phyloP scores from a whole-genome alignment of 2,113 vertebrate genomes.

The Rostratula benghalensis region DNA sequence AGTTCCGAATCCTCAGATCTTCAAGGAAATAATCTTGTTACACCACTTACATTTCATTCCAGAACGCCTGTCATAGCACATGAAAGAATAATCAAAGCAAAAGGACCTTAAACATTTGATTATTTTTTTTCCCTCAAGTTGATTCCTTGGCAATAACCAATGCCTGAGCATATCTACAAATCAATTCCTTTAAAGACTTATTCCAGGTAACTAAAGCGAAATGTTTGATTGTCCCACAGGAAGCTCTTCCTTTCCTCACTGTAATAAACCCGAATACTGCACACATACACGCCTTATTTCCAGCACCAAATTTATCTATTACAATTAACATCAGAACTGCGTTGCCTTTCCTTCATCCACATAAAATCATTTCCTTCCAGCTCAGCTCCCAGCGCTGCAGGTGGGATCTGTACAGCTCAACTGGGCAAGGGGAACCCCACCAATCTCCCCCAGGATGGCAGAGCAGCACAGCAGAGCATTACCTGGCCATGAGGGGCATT shows the following conservation, averaged over 20 bases:
- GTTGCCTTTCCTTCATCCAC: not conserved
- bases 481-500: not conserved
- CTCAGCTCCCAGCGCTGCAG: not conserved
- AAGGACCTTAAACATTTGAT: not conserved
- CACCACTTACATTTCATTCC: not conserved
- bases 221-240: not conserved
- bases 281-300: not conserved
- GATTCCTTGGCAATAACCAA: not conserved
- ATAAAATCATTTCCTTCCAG: no score
- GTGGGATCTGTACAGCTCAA: not conserved
- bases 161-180: not conserved
- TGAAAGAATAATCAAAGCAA: not conserved
- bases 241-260: not conserved
- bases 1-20: not conserved
- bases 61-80: not conserved
- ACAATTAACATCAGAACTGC: not conserved
- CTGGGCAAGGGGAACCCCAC: not conserved
- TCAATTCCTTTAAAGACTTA: not conserved
- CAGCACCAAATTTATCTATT: not conserved
- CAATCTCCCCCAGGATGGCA: not conserved
- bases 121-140: not conserved
- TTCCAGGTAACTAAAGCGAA: not conserved
- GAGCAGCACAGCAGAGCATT: not conserved
- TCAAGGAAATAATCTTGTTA: not conserved
- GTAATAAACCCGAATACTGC: not conserved